A percentile compares a stretch with the other conserved stretches of the same genome.
Conservation (phyloP, 2,113 vertebrate species). For the Aythya baeri region DNA sequence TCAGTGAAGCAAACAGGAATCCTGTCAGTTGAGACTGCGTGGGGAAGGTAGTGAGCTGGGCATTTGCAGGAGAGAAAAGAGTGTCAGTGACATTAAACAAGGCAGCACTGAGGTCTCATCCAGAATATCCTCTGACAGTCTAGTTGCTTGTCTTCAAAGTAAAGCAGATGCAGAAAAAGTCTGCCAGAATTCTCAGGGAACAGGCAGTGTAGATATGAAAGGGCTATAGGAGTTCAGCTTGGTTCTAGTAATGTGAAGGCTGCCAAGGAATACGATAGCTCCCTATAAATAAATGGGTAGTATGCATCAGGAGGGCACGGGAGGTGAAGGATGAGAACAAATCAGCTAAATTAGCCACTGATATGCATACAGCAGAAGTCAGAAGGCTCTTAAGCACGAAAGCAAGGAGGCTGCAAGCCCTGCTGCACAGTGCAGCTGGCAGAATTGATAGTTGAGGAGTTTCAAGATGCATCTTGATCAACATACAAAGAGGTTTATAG, state of each 20-base stretch:
- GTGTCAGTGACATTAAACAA: background rate
- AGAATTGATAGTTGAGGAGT: background rate
- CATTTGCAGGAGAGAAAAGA: background rate
- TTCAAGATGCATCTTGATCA: background rate
- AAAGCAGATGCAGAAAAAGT: background rate
- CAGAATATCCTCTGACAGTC: background rate
- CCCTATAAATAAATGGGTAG: conserved; percentile 46
- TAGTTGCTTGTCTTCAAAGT: background rate
- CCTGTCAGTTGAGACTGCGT: background rate
- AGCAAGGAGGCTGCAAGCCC: background rate
- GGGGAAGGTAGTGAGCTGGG: background rate
- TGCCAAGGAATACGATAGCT: conserved; percentile 33
- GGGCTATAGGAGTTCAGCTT: background rate
- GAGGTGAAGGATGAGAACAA: conserved; percentile 24
- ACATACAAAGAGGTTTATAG: background rate
- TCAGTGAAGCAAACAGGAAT: background rate
- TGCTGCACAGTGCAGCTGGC: background rate
- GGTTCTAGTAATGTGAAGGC: fast-evolving
- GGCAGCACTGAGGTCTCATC: background rate
- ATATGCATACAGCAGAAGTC: background rate
- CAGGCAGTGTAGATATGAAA: background rate
- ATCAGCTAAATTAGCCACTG: background rate
- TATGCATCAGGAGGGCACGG: background rate
- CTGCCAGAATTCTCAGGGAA: background rate
- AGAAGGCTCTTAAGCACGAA: background rate